phyloP scores from a whole-genome alignment of 2,888 invertebrate genomes.

The Scrobipalpa costella region DNA sequence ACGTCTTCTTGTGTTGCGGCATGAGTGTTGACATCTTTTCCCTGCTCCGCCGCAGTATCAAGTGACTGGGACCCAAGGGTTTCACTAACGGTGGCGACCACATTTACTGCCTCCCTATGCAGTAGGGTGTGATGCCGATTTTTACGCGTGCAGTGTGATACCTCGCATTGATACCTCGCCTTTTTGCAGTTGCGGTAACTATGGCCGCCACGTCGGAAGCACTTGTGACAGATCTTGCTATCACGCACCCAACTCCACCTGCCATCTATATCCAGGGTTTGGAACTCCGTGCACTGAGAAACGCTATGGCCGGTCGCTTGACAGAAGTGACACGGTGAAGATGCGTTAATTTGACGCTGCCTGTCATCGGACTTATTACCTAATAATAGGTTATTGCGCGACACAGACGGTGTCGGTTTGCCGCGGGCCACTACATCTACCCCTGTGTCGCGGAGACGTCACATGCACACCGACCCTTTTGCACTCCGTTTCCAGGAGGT shows the following conservation, averaged over 20 bases:
- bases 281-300: constrained; percentile 8
- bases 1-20: neutral
- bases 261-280: neutral
- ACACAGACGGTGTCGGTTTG: neutral
- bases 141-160: neutral
- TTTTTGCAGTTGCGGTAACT: neutral
- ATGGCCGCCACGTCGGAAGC: neutral
- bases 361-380: too few species aligned
- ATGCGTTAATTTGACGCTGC: neutral
- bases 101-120: neutral
- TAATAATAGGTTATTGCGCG: too few species aligned
- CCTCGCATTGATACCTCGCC: neutral
- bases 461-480: neutral
- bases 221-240: neutral
- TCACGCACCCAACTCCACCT: constrained; percentile 5
- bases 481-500: neutral
- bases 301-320: constrained; percentile 13
- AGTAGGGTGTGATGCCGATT: neutral
- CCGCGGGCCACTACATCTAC: too few species aligned
- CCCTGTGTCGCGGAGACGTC: neutral
- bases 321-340: neutral
- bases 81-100: neutral
- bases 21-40: neutral
- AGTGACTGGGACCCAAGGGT: neutral
- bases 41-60: too few species aligned